Evolutionary conservation across 1,140 invertebrate genomes (phyloP), one percentile per base, ranked within the genome.

Genomic region (Palaemon carinicauda): DNA sequence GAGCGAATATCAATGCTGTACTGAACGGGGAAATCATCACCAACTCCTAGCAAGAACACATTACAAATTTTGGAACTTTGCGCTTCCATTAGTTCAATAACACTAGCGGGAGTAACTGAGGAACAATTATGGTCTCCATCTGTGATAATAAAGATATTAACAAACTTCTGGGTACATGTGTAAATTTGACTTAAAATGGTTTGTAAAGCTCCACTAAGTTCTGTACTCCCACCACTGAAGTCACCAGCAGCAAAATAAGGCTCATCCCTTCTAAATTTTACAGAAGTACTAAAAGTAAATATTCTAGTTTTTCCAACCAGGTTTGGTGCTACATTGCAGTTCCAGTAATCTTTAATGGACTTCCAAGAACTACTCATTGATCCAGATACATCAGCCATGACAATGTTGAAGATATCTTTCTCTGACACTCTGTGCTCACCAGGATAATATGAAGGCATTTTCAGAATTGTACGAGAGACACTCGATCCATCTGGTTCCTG

Each of bases 1-100:
- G 87, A 88, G 21, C 87, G 82, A 53, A 88, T 80, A n/a, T 31
- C 65, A 54, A 88, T 51, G 50, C 87, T 88, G 54, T 88, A 84
- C 27, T 85, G 19, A 3, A 88, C 87, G 3, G 82, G 87, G 75
- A 88, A 88, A 1, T 33, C 19, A 24, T 50, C 10, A n/a, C 87
- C 87, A 9, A 85, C 60, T 3, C 87, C 87, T 15, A 88, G 69
- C 31, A 88, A 53, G 21, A 74, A 88, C 1, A 88, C 82, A 33
- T 88, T 82, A 33, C 69, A 54, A 2, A 80, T 51, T 24, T 88
- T 88, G 3, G 77, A 71, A 12, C 0, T 1, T 24, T 60, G 75
- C 1, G 31, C 56, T 19, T 33, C 14, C 52, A 88, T 24, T 19
- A 51, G 51, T 2, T 27, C 52, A 5, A 88, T 84, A 19, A 80